Percentiles rank a stretch among this genome's conserved stretches.
These are phyloP conservation scores for Fulmarus glacialis DNA, from an alignment of 2,113 vertebrate genomes.

Conservation along the genomic window DNA sequence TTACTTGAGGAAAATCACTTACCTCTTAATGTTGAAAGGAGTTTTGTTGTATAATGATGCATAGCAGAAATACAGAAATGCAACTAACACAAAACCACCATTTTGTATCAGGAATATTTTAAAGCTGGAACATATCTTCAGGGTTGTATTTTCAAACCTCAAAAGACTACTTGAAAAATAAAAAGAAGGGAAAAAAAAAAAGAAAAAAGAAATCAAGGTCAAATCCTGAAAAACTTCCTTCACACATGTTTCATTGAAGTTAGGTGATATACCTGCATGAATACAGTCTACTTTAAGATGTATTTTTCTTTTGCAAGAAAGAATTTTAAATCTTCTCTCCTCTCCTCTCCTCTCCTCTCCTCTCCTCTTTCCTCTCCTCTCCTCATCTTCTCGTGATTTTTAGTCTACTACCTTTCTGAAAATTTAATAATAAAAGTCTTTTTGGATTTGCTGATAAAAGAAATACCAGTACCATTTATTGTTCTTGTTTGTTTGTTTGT, in stretches of 20 bases:
- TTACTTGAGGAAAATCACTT: constrained; percentile 17
- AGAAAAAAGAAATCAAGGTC: neutral
- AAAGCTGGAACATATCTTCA: neutral
- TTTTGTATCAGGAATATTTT: neutral
- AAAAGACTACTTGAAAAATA: neutral
- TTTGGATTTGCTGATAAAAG: neutral
- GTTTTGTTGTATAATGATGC: neutral
- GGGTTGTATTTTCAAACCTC: neutral
- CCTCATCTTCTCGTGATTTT: neutral
- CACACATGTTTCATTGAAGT: neutral
- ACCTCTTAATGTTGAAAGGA: neutral
- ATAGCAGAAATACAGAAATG: neutral
- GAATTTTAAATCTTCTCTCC: neutral
- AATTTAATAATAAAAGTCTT: neutral
- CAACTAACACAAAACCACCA: neutral
- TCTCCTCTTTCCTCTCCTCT: too few relatives aligned
- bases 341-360: neutral
- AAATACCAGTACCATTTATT: neutral
- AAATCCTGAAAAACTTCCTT: neutral
- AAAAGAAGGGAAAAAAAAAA: neutral
- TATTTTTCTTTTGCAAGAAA: neutral
- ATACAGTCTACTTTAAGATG: neutral
- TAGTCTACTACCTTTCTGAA: neutral
- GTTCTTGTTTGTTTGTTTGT: neutral
- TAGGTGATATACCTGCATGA: neutral